phyloP scores from a whole-genome alignment of 2,113 vertebrate genomes.

The Rissa tridactyla region DNA sequence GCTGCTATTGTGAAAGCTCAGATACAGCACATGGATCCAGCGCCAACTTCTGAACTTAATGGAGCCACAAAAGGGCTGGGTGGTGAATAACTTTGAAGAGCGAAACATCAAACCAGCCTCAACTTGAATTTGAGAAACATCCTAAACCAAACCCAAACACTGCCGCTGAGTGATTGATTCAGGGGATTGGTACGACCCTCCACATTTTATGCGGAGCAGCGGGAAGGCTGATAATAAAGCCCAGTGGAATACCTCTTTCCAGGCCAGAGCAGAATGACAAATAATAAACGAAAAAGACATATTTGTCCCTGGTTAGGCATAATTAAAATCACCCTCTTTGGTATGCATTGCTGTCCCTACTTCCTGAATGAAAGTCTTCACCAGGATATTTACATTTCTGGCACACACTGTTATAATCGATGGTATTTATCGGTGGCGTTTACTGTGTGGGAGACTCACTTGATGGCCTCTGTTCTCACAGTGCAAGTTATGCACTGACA shows the following conservation, averaged over 20 bases:
- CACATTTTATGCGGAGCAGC: neutral
- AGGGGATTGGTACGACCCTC: conserved; percentile 53
- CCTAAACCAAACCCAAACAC: conserved; percentile 65
- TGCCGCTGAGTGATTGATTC: conserved; percentile 39
- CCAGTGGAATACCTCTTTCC: neutral
- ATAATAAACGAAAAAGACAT: neutral
- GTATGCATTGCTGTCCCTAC: neutral
- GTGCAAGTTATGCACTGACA: neutral
- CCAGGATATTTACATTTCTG: neutral
- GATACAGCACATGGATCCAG: conserved; percentile 26
- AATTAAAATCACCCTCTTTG: neutral
- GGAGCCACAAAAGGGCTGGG: conserved; percentile 60
- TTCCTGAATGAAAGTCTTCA: neutral
- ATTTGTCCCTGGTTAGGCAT: neutral
- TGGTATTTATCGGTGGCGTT: neutral
- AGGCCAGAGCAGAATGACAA: neutral
- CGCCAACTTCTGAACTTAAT: conserved; percentile 39
- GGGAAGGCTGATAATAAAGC: neutral
- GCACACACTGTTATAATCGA: neutral
- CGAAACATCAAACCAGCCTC: conserved; percentile 63
- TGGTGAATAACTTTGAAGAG: conserved; percentile 61
- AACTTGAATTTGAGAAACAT: conserved; percentile 64
- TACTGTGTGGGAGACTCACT: neutral
- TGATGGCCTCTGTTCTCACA: neutral
- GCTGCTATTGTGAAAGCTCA: conserved; percentile 46